Percentiles rank a stretch among this genome's conserved stretches.
phyloP scores from a whole-genome alignment of 2,113 vertebrate genomes.

The Porphyrio hochstetteri region DNA sequence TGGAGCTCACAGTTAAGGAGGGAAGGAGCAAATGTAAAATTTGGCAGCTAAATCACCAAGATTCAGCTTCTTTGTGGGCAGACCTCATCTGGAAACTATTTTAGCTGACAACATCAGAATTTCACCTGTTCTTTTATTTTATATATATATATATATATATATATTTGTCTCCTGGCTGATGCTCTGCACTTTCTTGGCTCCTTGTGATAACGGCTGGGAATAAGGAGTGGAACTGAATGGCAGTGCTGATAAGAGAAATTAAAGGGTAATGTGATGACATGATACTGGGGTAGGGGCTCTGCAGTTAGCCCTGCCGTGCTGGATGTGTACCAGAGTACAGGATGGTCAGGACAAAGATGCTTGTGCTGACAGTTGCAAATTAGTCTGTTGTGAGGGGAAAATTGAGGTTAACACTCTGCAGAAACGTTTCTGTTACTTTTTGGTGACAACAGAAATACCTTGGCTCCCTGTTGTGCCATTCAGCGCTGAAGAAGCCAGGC shows the following conservation, averaged over 20 bases:
- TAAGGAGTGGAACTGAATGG: slow-evolving; percentile 34
- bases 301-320: neutral
- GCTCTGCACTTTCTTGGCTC: slow-evolving; percentile 23
- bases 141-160: neutral
- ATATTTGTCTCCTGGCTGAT: neutral
- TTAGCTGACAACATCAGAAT: slow-evolving; percentile 66
- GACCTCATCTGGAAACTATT: slow-evolving; percentile 29
- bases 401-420: neutral
- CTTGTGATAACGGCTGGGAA: slow-evolving; percentile 35
- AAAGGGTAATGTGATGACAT: neutral
- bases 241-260: slow-evolving; percentile 50
- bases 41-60: slow-evolving; percentile 30
- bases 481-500: neutral
- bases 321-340: neutral
- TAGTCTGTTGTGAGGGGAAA: neutral
- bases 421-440: neutral
- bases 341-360: slow-evolving; percentile 12
- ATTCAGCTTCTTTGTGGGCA: slow-evolving; percentile 29
- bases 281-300: neutral
- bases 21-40: neutral
- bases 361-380: slow-evolving; percentile 20
- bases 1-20: neutral
- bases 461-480: neutral
- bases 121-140: neutral
- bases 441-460: neutral